These are phyloP conservation scores for Heteromormyrus szaboi DNA, from an alignment of 2,797 vertebrate genomes.

Conservation along the genomic window DNA sequence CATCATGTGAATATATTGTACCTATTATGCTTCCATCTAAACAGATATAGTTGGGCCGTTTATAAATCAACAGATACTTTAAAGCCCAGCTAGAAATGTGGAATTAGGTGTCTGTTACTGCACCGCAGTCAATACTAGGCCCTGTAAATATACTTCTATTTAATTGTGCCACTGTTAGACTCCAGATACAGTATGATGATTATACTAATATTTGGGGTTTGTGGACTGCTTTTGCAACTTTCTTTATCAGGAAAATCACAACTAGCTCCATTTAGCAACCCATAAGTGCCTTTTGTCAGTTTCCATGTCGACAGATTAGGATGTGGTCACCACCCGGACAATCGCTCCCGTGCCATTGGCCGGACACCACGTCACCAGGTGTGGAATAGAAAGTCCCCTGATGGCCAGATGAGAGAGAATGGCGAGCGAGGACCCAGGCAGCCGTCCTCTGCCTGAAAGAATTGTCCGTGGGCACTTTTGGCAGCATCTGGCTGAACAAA, in stretches of 20 bases:
- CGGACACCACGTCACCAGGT: slow-evolving; percentile 9
- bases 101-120: slow-evolving; percentile 7
- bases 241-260: not conserved
- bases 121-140: not conserved
- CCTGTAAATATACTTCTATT: not conserved
- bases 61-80: slow-evolving; percentile 17
- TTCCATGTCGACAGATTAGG: slow-evolving; percentile 48
- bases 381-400: slow-evolving; percentile 19
- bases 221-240: not conserved
- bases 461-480: slow-evolving; percentile 59
- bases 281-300: slow-evolving; percentile 46
- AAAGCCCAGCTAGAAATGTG: not conserved
- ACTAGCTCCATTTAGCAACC: not conserved
- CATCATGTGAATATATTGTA: slow-evolving; percentile 25
- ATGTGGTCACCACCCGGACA: slow-evolving; percentile 19
- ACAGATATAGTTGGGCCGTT: slow-evolving; percentile 17
- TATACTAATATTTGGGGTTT: not conserved
- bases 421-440: slow-evolving; percentile 37
- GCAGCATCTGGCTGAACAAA: slow-evolving; percentile 45
- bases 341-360: not conserved
- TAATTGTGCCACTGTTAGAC: not conserved
- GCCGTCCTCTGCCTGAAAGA: slow-evolving; percentile 53
- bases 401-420: not conserved
- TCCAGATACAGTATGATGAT: not conserved
- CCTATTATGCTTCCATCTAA: slow-evolving; percentile 19